Evolutionary conservation across 2,888 invertebrate species (phyloP).

Genomic region (Ephialtes manifestator): DNA sequence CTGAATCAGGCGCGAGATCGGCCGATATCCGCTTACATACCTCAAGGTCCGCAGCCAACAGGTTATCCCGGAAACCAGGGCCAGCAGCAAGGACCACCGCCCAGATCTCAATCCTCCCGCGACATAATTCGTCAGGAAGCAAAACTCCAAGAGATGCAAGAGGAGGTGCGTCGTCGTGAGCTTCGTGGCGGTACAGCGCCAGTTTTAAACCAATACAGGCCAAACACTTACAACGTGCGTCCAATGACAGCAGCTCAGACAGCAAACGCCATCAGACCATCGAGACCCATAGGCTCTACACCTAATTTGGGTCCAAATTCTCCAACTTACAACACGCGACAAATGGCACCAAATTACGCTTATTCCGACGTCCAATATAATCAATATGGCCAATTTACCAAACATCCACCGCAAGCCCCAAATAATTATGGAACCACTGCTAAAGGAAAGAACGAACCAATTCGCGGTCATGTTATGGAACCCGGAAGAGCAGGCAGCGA

Average conservation of each 20-base stretch:
- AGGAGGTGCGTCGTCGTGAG: conserved; percentile 90
- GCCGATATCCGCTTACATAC: conserved; percentile 88
- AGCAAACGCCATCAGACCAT: conserved; percentile 74
- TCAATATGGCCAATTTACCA: conserved; percentile 80
- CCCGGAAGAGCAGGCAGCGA: conserved; percentile 58
- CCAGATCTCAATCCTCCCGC: conserved; percentile 86
- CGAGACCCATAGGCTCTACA: conserved; percentile 82
- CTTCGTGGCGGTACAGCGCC: conserved; percentile 81
- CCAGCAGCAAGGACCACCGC: conserved; percentile 82
- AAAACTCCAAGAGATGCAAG: conserved; percentile 93
- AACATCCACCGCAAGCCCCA: conserved; percentile 74
- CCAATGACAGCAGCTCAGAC: conserved; percentile 79
- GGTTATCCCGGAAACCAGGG: conserved; percentile 76
- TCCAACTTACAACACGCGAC: conserved; percentile 73
- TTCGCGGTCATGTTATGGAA: conserved; percentile 71
- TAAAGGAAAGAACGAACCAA: conserved; percentile 76
- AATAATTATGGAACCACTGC: conserved; percentile 76
- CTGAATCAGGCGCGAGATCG: conserved; percentile 85
- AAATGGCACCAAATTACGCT: conserved; percentile 74
- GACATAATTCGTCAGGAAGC: conserved; percentile 88
- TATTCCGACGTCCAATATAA: conserved; percentile 80
- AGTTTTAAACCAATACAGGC: conserved; percentile 78
- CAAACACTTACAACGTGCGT: conserved; percentile 76
- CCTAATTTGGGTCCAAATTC: conserved; percentile 80
- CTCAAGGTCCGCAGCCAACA: conserved; percentile 77